phyloP scores from a whole-genome alignment of 1,140 invertebrate genomes.

The Nomia melanderi region DNA sequence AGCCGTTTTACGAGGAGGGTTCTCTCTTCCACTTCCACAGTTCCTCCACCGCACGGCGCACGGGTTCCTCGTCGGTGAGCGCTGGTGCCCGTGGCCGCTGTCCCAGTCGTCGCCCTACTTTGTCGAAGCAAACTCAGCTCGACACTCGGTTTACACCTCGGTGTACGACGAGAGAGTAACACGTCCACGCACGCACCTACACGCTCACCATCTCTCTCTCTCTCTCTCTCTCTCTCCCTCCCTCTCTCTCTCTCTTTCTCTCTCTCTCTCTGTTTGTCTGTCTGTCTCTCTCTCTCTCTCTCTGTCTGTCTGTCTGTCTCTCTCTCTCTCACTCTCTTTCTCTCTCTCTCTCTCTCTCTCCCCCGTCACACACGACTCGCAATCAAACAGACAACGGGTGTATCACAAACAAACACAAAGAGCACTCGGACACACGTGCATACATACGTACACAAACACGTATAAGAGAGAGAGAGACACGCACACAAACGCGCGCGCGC shows the following conservation, averaged over 20 bases:
- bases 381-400: neutral
- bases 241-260: too few relatives aligned
- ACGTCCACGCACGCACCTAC: constrained; percentile 38
- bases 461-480: too few relatives aligned
- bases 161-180: constrained; percentile 51
- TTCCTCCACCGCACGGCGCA: constrained; percentile 69
- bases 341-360: too few relatives aligned
- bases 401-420: neutral
- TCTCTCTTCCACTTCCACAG: constrained; percentile 77
- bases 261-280: too few relatives aligned
- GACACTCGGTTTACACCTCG: constrained; percentile 70
- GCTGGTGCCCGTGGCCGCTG: constrained; percentile 76
- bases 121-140: constrained; percentile 78
- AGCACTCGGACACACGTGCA: neutral
- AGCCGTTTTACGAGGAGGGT: constrained; percentile 74
- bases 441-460: neutral
- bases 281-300: too few relatives aligned
- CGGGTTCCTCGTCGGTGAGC: constrained; percentile 73
- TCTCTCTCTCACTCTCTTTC: too few relatives aligned
- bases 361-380: too few relatives aligned
- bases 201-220: too few relatives aligned
- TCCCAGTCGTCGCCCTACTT: constrained; percentile 81
- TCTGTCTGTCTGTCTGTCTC: too few relatives aligned
- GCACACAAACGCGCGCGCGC: constrained; percentile 5
- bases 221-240: too few relatives aligned